Percentiles rank a stretch among this genome's conserved stretches.
phyloP scores from a whole-genome alignment of 2,113 vertebrate species.

The Ibidorhyncha struthersii region DNA sequence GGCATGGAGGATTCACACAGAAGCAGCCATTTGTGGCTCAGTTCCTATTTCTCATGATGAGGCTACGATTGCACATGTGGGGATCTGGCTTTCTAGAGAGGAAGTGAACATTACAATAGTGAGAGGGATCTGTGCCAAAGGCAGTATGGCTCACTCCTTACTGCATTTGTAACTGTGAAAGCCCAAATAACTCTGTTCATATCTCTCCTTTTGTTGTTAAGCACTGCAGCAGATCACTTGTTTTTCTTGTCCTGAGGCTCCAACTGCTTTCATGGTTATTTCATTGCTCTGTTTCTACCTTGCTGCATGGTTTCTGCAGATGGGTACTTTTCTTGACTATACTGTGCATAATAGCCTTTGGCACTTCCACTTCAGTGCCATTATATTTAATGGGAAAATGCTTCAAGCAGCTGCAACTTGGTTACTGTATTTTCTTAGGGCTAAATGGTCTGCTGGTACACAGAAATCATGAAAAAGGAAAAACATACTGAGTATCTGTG shows the following conservation, averaged over 20 bases:
- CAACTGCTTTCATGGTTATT: conserved; percentile 33
- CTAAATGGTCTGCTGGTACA: neutral
- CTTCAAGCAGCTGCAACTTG: conserved; percentile 6
- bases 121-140: neutral
- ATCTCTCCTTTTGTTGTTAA: conserved; percentile 22
- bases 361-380: neutral
- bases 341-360: neutral
- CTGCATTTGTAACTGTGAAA: neutral
- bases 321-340: conserved; percentile 20
- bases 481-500: neutral
- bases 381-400: conserved; percentile 24
- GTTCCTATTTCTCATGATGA: neutral
- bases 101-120: neutral
- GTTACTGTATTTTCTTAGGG: neutral
- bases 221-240: conserved; percentile 3
- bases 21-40: neutral
- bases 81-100: neutral
- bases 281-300: conserved; percentile 47
- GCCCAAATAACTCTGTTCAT: neutral
- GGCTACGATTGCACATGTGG: neutral
- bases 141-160: neutral
- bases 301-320: conserved; percentile 38
- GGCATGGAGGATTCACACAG: neutral
- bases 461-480: neutral
- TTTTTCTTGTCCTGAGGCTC: conserved; percentile 47